Evolutionary conservation across 2,888 invertebrate genomes (phyloP), one percentile per base, ranked within the genome.

Genomic region (Mythimna ferrago): DNA sequence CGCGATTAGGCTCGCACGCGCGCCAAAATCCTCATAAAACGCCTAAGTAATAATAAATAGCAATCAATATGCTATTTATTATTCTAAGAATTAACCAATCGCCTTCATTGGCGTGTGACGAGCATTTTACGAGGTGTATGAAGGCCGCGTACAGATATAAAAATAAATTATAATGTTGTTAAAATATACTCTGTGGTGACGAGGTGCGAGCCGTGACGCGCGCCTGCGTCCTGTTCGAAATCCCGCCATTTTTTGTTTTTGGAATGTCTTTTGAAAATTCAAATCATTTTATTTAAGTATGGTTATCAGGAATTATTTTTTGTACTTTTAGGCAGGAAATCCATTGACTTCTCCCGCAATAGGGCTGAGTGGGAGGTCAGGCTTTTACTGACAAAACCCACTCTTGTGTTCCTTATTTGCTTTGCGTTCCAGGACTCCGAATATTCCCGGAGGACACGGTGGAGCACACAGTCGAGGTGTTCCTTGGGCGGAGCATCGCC

Each of bases 11-110:
- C 64, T 68, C 44, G 38, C 56, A 64, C 56, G 32, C 66, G 73
- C 70, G 73, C 75, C 74, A 73, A 76, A 78, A 76, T 72, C 44
- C 53, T 73, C 68, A 68, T 67, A 71, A 73, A 74, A 78, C 57
- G 62, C 61, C 41, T 73, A 68, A 72, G 71, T 84, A 78, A 75
- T 82, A 83, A 77, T 78, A 77, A 85, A 80, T 78, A 78, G 76
- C 72, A 79, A 78, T 76, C 73, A 85, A 79, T 80, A 78, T 72
- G 70, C 76, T 68, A 74, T 87, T 86, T 81, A 83, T 85, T 86
- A 85, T 86, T 82, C 66, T 80, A 78, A 67, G 81, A 78, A 78
- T 83, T 83, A 79, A 76, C 78, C 80, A 81, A 81, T 76, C 66
- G 67, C 72, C 72, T 78, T 67, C 65, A 83, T 75, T 75, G 71